These are phyloP conservation scores for Drosophila seclusa DNA, from an alignment of 2,888 invertebrate species.

Conservation along the genomic window DNA sequence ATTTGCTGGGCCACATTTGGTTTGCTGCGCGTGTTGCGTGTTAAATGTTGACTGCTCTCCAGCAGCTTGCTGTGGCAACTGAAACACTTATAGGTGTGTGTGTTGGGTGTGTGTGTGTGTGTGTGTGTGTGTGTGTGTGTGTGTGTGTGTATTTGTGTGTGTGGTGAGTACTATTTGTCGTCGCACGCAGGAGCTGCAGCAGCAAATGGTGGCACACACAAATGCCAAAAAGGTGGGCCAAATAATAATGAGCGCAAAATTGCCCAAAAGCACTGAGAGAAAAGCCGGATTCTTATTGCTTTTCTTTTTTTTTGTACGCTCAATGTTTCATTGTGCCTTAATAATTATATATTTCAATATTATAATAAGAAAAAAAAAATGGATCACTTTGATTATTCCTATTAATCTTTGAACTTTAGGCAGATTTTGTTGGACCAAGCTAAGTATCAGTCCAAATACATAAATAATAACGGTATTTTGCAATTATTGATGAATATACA, in stretches of 20 bases:
- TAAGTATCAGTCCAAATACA: too few species aligned
- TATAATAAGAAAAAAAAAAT: not conserved
- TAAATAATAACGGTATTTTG: too few species aligned
- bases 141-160: not conserved
- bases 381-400: too few species aligned
- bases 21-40: conserved; percentile 15
- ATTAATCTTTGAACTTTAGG: too few species aligned
- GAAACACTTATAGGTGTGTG: conserved; percentile 22
- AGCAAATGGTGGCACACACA: conserved; percentile 1
- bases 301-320: not conserved
- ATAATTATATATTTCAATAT: not conserved
- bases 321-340: not conserved
- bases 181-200: conserved; percentile 1
- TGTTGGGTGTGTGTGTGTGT: not conserved
- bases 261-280: not conserved
- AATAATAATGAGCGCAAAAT: conserved; percentile 27
- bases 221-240: conserved; percentile 29
- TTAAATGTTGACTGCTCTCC: conserved; percentile 46
- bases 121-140: not conserved
- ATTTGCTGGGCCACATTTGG: conserved; percentile 6
- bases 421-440: too few species aligned
- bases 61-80: conserved; percentile 53
- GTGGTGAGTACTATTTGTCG: conserved; percentile 8
- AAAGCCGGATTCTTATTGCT: not conserved
- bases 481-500: too few species aligned